Evolutionary conservation across 2,888 invertebrate species (phyloP), one percentile per base, ranked within the genome.

Genomic region (Stenodema calcarata): DNA sequence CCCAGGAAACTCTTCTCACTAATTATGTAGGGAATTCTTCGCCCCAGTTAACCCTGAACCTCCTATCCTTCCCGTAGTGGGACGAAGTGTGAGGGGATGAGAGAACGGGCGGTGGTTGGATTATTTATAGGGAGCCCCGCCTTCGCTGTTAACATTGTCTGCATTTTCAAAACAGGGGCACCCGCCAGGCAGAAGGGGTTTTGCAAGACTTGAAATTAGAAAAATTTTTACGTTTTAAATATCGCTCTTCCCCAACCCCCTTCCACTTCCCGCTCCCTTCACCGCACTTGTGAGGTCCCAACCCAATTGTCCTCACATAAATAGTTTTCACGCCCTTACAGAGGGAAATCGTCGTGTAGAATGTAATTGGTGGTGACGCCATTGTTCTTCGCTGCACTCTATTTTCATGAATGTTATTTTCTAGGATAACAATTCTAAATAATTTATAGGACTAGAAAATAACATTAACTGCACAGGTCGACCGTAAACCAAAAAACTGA

Each of bases 41-140:
- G 86, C 86, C 81, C 86, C 86, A 86, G 86, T 86, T 86, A 86
- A 86, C 87, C 78, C 83, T 30, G 28, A 41, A 87, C 75, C 62
- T 50, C 42, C 78, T 42, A 1, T 23, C 41, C 18, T n/a, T 18
- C 27, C 18, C 18, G n/a, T 2, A 1, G n/a, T 44, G 30, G n/a
- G 23, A 75, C 41, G 83, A 83, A 30, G 62, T 78, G 69, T 23
- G 78, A 27, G 79, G 73, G 44, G 27, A n/a, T n/a, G n/a, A n/a
- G 76, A 54, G 80, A 88, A 87, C 88, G 88, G 89, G n/a, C 4
- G 23, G 89, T 88, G 89, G 80, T 69, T 30, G 86, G 86, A 81
- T 86, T 80, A 86, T 86, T 86, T 86, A 86, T 80, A 54, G 47
- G 73, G n/a, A n/a, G 42, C 80, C 18, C 81, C 86, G 80, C 86